Evolutionary conservation across 2,888 invertebrate species (phyloP), one percentile per base, ranked within the genome.

Genomic region (Pinctada fucata): DNA sequence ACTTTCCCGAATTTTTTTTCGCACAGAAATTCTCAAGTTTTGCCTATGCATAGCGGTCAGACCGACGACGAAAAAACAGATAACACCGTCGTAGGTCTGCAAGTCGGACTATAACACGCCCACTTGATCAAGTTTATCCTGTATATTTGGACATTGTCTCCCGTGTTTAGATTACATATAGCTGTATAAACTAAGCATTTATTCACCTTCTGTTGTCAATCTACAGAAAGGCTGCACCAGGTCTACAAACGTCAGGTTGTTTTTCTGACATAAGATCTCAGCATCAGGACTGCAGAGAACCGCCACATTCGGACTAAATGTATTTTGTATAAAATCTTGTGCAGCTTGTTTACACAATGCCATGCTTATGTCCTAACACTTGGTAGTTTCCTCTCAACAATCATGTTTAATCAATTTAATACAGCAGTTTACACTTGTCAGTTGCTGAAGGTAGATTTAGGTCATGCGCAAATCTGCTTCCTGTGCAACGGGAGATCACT

Each of bases 281-380:
- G 97, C 98, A 92, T 95, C 95, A 66, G 95, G 94, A 89, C 97
- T 97, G 90, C 96, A 95, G 85, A 97, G 93, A 48, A 97, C 96
- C 72, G 97, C 97, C 84, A 98, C 94, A 92, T 96, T 95, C 0
- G 98, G 98, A 69, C 96, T 96, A 93, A 98, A 98, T 66, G 97
- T 95, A 93, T 95, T 96, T 93, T 96, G 96, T 85, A 98, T 96
- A 92, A 97, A 96, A 93, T 98, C 97, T 77, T 90, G 90, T 45
- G 93, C 91, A 31, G 91, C 91, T 82, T 92, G 91, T 81, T 92
- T 92, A 81, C 93, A 92, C 86, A 93, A 91, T n/a, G 93, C 93
- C 93, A 93, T 93, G 66, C 10, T 51, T 2, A 58, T 6, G 58
- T 13, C 13, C 13, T 58, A 58, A 10, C 13, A 58, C 58, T 6